Evolutionary conservation across 1,140 invertebrate genomes (phyloP).

Genomic region (Zaprionus camerounensis): DNA sequence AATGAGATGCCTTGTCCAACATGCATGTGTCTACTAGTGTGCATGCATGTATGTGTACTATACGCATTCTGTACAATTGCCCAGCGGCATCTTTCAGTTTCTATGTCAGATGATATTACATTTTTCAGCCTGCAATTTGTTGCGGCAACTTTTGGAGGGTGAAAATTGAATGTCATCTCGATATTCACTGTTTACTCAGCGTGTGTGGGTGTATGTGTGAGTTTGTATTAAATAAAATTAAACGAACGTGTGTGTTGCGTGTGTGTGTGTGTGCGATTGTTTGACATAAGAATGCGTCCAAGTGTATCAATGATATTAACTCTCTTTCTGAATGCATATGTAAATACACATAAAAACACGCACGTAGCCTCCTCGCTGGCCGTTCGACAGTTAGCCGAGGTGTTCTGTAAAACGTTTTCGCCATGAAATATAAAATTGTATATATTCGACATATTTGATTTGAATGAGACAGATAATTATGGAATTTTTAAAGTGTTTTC

Average conservation of each 20-base stretch:
- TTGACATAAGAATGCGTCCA: slow-evolving; percentile 64
- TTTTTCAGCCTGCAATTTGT: neutral
- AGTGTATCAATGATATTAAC: slow-evolving; percentile 74
- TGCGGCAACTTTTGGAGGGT: neutral
- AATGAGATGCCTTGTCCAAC: slow-evolving; percentile 6
- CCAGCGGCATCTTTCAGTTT: neutral
- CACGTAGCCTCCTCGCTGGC: neutral
- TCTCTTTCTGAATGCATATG: slow-evolving; percentile 46
- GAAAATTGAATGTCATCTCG: slow-evolving; percentile 3
- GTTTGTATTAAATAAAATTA: slow-evolving; percentile 10
- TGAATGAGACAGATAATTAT: neutral
- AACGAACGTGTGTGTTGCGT: slow-evolving; percentile 22
- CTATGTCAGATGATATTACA: neutral
- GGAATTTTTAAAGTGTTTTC: neutral
- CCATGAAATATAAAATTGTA: neutral
- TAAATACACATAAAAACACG: slow-evolving; percentile 36
- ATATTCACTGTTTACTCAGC: slow-evolving; percentile 7
- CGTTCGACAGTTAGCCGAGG: neutral
- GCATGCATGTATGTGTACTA: no score
- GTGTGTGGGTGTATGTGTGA: neutral
- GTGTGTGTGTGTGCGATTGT: slow-evolving; percentile 7
- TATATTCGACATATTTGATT: neutral
- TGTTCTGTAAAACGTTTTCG: slow-evolving; percentile 14
- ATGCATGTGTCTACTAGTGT: neutral
- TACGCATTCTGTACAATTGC: neutral